These are phyloP conservation scores for Chloropsis cyanopogon DNA, from an alignment of 2,113 vertebrate species.

Conservation along the genomic window DNA sequence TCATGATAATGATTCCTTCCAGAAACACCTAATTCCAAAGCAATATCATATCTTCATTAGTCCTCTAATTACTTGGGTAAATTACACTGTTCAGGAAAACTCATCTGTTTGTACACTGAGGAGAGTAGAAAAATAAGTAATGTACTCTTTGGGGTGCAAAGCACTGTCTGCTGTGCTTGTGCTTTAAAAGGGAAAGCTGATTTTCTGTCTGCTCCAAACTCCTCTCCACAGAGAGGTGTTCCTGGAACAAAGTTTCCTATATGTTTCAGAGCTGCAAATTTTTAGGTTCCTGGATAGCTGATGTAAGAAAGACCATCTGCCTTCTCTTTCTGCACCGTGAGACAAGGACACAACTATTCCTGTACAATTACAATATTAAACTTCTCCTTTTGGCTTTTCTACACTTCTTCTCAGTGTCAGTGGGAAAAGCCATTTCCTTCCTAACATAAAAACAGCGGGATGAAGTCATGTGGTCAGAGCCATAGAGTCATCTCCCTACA, in stretches of 20 bases:
- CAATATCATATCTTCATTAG: background rate
- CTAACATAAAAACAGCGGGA: background rate
- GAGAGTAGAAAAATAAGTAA: background rate
- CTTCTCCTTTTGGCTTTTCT: background rate
- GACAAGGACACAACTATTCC: background rate
- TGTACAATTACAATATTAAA: background rate
- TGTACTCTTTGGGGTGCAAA: background rate
- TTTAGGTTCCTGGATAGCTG: background rate
- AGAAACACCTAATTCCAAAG: background rate
- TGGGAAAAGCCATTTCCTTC: background rate
- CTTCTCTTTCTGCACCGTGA: background rate
- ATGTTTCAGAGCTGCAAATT: background rate
- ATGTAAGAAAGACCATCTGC: too few species aligned
- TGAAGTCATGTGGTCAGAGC: background rate
- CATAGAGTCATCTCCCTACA: background rate
- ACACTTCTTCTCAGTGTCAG: background rate
- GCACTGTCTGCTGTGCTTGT: background rate
- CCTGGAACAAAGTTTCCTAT: background rate
- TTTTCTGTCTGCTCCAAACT: background rate
- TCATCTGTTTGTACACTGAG: background rate
- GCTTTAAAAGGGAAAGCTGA: background rate
- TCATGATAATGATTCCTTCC: background rate
- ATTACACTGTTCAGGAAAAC: background rate
- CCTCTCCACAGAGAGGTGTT: background rate
- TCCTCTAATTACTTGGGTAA: background rate